phyloP scores from a whole-genome alignment of 2,113 vertebrate genomes.

The Hydrochoerus hydrochaeris region DNA sequence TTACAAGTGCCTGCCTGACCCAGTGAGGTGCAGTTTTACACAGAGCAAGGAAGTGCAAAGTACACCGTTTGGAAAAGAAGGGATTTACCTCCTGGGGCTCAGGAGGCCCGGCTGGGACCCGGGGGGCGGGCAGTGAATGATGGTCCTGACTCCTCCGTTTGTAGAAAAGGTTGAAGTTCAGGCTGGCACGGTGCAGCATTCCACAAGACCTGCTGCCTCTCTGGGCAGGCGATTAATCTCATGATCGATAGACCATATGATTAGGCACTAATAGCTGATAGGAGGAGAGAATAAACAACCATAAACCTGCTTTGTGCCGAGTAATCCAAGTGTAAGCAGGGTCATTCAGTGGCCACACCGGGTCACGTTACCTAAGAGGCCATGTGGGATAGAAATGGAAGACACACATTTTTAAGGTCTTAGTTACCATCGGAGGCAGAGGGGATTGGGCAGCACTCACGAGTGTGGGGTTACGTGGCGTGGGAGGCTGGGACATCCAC shows the following conservation, averaged over 20 bases:
- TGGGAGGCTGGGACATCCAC: not conserved
- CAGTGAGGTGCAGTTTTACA: constrained; percentile 82
- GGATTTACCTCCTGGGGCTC: constrained; percentile 86
- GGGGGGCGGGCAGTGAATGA: constrained; percentile 87
- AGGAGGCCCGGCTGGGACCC: constrained; percentile 73
- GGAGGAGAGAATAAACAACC: constrained; percentile 90
- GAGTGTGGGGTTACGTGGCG: not conserved
- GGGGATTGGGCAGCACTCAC: not conserved
- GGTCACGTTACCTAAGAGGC: constrained; percentile 87
- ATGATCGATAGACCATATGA: constrained; percentile 94
- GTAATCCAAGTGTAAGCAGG: constrained; percentile 91
- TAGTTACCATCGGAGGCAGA: constrained; percentile 65
- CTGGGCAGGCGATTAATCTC: constrained; percentile 93
- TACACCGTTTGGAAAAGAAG: constrained; percentile 76
- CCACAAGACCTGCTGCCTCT: constrained; percentile 88
- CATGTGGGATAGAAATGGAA: constrained; percentile 84
- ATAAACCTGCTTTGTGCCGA: constrained; percentile 89
- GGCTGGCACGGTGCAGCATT: constrained; percentile 86
- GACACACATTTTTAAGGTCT: constrained; percentile 84
- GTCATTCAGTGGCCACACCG: constrained; percentile 89
- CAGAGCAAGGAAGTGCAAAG: constrained; percentile 82
- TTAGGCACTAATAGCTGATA: constrained; percentile 93
- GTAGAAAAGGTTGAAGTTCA: constrained; percentile 90
- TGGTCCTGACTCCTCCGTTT: constrained; percentile 85
- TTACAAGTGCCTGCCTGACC: constrained; percentile 79